Conservation (phyloP, 2,888 invertebrate genomes). For the Ennomos quercinarius region DNA sequence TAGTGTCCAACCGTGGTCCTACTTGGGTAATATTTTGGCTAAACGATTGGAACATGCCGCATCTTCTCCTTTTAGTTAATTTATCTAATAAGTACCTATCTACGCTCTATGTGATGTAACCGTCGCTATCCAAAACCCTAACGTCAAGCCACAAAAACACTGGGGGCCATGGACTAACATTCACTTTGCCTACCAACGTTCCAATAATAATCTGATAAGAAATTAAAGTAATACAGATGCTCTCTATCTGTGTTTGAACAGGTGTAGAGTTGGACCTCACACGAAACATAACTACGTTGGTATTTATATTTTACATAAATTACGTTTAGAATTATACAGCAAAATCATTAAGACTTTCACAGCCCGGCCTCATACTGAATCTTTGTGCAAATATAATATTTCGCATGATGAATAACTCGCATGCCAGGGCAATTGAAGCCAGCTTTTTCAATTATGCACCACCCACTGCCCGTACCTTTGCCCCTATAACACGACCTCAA, state of each 20-base stretch:
- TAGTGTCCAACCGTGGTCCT: no score
- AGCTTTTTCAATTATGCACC: slow-evolving; percentile 7
- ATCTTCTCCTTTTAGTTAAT: no score
- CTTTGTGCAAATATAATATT: neutral
- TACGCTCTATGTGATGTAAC: no score
- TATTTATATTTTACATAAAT: neutral
- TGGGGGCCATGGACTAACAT: no score
- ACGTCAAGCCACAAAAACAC: no score
- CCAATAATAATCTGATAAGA: neutral
- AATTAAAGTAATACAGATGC: neutral
- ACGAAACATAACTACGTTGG: neutral
- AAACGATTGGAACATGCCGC: no score
- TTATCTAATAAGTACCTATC: no score
- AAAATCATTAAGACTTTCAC: neutral
- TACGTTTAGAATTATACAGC: no score
- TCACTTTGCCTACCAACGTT: no score
- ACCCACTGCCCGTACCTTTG: slow-evolving; percentile 6
- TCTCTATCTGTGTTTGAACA: neutral
- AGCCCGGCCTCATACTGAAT: neutral
- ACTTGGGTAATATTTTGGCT: no score
- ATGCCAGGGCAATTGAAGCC: slow-evolving; percentile 4
- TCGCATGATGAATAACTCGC: neutral
- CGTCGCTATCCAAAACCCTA: no score
- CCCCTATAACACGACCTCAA: slow-evolving; percentile 62
- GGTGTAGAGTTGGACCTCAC: neutral